Evolutionary conservation across 2,888 invertebrate genomes (phyloP).

Genomic region (Hemaris fuciformis): DNA sequence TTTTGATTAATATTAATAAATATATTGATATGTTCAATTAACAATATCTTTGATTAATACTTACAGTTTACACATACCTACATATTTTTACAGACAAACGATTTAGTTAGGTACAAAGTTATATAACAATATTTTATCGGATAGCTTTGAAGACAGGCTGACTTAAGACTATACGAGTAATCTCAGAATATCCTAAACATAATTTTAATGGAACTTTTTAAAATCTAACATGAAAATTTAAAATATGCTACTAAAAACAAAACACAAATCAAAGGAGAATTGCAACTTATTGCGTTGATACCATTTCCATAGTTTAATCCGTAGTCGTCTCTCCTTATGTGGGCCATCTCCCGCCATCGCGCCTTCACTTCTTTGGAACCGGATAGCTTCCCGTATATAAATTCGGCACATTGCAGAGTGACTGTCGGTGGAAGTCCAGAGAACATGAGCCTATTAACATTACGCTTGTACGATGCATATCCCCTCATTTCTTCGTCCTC

Average conservation of each 20-base stretch:
- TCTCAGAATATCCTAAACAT: not conserved
- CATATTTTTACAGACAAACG: no score
- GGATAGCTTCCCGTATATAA: conserved; percentile 68
- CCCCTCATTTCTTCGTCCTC: conserved; percentile 56
- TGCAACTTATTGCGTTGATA: conserved; percentile 20
- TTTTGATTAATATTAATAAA: not conserved
- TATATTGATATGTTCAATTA: not conserved
- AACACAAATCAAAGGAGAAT: conserved; percentile 26
- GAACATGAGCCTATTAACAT: conserved; percentile 52
- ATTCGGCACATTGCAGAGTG: conserved; percentile 75
- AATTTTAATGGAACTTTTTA: not conserved
- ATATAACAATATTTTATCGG: no score
- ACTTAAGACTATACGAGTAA: not conserved
- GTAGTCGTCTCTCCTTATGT: conserved; percentile 33
- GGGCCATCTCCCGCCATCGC: conserved; percentile 44
- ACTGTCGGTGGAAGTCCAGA: conserved; percentile 73
- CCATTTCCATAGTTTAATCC: conserved; percentile 39
- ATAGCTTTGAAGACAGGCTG: no score
- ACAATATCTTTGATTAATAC: no score
- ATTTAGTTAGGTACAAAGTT: no score
- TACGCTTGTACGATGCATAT: conserved; percentile 44
- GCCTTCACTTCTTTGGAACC: conserved; percentile 60
- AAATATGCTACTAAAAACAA: conserved; percentile 6
- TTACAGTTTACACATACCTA: no score
- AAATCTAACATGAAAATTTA: not conserved